These are phyloP conservation scores for Aphelinus atriplicis DNA, from an alignment of 1,140 invertebrate genomes.

Conservation along the genomic window DNA sequence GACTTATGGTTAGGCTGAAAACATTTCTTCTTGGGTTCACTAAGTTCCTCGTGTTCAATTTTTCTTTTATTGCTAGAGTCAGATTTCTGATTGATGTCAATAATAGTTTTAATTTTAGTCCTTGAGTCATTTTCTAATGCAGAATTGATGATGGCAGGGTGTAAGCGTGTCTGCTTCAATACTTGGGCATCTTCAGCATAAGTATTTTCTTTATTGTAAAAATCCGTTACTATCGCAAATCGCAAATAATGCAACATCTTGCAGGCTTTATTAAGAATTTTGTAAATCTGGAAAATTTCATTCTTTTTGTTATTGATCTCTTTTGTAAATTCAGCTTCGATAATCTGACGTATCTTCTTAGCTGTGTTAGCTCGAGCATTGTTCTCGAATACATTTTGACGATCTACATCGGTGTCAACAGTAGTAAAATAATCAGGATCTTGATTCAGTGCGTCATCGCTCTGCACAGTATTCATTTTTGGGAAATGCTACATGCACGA, in stretches of 20 bases:
- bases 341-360: conserved; percentile 59
- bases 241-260: conserved; percentile 77
- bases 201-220: conserved; percentile 74
- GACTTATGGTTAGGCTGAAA: conserved; percentile 28
- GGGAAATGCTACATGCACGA: neutral
- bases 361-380: conserved; percentile 56
- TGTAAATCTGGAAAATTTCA: conserved; percentile 69
- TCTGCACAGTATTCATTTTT: conserved; percentile 8
- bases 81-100: conserved; percentile 12
- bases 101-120: conserved; percentile 19
- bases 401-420: conserved; percentile 50
- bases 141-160: conserved; percentile 73
- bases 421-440: conserved; percentile 64
- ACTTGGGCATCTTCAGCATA: conserved; percentile 59
- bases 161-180: conserved; percentile 71
- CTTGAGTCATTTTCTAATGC: conserved; percentile 25
- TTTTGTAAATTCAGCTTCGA: conserved; percentile 67
- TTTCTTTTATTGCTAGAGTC: conserved; percentile 21
- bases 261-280: conserved; percentile 70
- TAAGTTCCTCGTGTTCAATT: conserved; percentile 3
- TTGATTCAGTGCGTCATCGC: conserved; percentile 45
- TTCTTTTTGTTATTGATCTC: conserved; percentile 68
- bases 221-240: conserved; percentile 74
- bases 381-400: conserved; percentile 59
- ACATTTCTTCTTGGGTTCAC: conserved; percentile 22